phyloP scores from a whole-genome alignment of 2,797 vertebrate genomes.

The Buphagus erythrorhynchus region DNA sequence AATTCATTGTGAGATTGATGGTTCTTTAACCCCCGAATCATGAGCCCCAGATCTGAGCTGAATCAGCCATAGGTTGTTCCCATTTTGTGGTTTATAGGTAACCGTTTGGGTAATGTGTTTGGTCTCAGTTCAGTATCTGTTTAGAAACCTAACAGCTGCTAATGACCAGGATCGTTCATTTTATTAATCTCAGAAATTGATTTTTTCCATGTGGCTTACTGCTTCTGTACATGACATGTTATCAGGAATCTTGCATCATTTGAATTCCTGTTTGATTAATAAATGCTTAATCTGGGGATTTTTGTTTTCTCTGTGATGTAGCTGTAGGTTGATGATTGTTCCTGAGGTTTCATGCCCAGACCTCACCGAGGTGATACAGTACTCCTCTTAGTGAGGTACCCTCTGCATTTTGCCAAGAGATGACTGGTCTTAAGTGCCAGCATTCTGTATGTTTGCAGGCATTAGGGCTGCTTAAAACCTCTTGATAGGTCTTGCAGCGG shows the following conservation, averaged over 20 bases:
- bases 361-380: not conserved
- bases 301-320: not conserved
- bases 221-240: not conserved
- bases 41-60: not conserved
- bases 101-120: constrained; percentile 23
- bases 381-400: not conserved
- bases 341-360: not conserved
- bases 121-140: constrained; percentile 36
- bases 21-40: not conserved
- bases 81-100: constrained; percentile 24
- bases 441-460: not conserved
- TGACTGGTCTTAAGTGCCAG: not conserved
- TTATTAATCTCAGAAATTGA: constrained; percentile 21
- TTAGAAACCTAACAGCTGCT: constrained; percentile 13
- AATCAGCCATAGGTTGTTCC: constrained; percentile 25
- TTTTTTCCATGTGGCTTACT: constrained; percentile 14
- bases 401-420: not conserved
- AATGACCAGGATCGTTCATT: constrained; percentile 27
- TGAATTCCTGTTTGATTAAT: not conserved
- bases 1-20: not conserved
- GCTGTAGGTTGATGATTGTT: not conserved
- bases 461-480: not conserved
- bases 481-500: not conserved
- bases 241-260: not conserved
- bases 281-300: not conserved